Percentiles rank a stretch among this genome's conserved stretches.
Conservation (phyloP, 2,888 invertebrate genomes). For the Drosophila prolongata region DNA sequence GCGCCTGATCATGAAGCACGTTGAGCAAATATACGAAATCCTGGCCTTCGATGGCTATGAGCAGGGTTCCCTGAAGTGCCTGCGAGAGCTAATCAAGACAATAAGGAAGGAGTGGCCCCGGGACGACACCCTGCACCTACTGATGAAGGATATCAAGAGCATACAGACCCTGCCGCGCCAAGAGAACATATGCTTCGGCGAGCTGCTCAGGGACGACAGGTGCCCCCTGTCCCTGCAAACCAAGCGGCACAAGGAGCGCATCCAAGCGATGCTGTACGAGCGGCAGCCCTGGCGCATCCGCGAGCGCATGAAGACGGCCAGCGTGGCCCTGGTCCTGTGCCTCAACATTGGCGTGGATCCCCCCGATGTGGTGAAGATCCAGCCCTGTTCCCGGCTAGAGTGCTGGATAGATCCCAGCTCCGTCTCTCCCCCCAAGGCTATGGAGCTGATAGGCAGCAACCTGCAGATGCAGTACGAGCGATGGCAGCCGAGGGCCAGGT, state of each 20-base stretch:
- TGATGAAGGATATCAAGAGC: neutral
- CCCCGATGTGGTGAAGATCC: slow-evolving; percentile 98
- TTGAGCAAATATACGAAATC: neutral
- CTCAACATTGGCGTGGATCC: slow-evolving; percentile 99
- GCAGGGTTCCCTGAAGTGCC: neutral
- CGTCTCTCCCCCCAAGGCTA: slow-evolving; percentile 94
- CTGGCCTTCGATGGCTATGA: neutral
- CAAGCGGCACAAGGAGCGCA: slow-evolving; percentile 88
- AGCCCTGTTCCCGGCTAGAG: slow-evolving; percentile 97
- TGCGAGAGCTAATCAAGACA: neutral
- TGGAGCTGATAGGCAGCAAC: slow-evolving; percentile 95
- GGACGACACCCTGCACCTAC: neutral
- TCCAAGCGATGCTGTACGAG: slow-evolving; percentile 88
- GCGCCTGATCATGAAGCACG: neutral
- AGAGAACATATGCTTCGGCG: slow-evolving; percentile 3
- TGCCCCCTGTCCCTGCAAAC: slow-evolving; percentile 47
- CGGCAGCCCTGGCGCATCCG: slow-evolving; percentile 96
- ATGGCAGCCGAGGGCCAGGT: slow-evolving; percentile 99
- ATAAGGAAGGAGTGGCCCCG: neutral
- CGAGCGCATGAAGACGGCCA: slow-evolving; percentile 99
- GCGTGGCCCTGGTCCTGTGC: slow-evolving; percentile 98
- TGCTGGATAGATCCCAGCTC: slow-evolving; percentile 98
- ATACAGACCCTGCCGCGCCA: neutral
- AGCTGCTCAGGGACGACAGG: slow-evolving; percentile 16
- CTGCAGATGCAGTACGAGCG: slow-evolving; percentile 98